phyloP scores from a whole-genome alignment of 2,888 invertebrate species.

The Nebria salina region DNA sequence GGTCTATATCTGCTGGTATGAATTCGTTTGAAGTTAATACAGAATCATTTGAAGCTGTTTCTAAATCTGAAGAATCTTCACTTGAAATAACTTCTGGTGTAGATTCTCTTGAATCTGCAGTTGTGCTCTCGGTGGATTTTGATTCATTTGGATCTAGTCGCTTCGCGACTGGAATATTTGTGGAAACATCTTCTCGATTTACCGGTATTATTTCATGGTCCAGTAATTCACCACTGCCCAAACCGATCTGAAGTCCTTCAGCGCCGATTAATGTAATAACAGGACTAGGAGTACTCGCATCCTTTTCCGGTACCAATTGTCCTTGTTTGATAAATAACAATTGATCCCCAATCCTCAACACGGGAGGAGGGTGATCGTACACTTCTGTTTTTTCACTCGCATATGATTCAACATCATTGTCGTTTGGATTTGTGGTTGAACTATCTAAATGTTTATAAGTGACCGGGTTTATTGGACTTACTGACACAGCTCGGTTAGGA shows the following conservation, averaged over 20 bases:
- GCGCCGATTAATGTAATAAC: conserved; percentile 63
- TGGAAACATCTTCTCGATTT: not conserved
- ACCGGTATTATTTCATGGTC: conserved; percentile 50
- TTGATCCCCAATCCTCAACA: conserved; percentile 60
- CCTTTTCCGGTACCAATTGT: conserved; percentile 58
- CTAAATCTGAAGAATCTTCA: conserved; percentile 25
- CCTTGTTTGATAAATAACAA: conserved; percentile 59
- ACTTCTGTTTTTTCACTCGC: conserved; percentile 59
- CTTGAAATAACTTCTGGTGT: conserved; percentile 6
- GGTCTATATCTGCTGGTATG: conserved; percentile 21
- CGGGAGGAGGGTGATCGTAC: conserved; percentile 60
- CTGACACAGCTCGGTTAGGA: conserved; percentile 57
- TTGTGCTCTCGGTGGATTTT: conserved; percentile 7
- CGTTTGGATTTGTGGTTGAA: conserved; percentile 63
- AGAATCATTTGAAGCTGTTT: conserved; percentile 45
- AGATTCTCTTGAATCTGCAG: conserved; percentile 11
- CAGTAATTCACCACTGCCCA: conserved; percentile 56
- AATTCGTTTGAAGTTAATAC: conserved; percentile 47
- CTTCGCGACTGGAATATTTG: not conserved
- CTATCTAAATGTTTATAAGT: conserved; percentile 64
- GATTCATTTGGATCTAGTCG: not conserved
- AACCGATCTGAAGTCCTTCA: conserved; percentile 62
- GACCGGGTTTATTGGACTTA: conserved; percentile 63
- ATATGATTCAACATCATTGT: conserved; percentile 57
- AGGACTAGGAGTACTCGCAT: conserved; percentile 58